phyloP scores from a whole-genome alignment of 2,113 vertebrate species.

The Calyptommatus sinebrachiatus region DNA sequence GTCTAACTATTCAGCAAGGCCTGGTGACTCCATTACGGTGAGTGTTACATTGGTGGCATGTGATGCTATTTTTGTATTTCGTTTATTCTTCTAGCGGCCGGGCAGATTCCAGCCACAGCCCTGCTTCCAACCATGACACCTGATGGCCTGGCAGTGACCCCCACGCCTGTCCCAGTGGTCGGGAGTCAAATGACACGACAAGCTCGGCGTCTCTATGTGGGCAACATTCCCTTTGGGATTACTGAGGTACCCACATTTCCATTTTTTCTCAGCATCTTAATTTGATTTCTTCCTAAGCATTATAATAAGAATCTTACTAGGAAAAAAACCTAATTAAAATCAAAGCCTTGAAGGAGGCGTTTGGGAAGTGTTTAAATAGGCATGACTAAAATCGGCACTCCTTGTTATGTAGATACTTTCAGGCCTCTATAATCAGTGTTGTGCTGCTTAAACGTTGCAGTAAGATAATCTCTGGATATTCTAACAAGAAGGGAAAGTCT shows the following conservation, averaged over 20 bases:
- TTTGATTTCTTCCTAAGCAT: neutral
- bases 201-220: slow-evolving; percentile 88
- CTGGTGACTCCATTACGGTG: neutral
- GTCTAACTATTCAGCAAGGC: too few relatives aligned
- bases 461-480: too few relatives aligned
- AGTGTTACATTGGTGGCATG: neutral
- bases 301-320: neutral
- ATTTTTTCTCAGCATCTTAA: neutral
- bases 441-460: too few relatives aligned
- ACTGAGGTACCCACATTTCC: slow-evolving; percentile 78
- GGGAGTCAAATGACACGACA: slow-evolving; percentile 94
- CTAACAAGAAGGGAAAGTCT: too few relatives aligned
- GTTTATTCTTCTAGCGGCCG: slow-evolving; percentile 75
- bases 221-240: slow-evolving; percentile 92
- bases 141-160: slow-evolving; percentile 87
- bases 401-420: too few relatives aligned
- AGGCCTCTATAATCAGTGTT: too few relatives aligned
- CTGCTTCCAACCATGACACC: slow-evolving; percentile 91
- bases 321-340: neutral
- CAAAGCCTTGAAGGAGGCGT: neutral
- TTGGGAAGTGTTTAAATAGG: neutral
- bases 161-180: slow-evolving; percentile 88
- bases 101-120: slow-evolving; percentile 91
- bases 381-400: neutral
- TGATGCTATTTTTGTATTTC: neutral